These are phyloP conservation scores for Oryctes rhinoceros DNA, from an alignment of 1,140 invertebrate genomes.

Conservation along the genomic window DNA sequence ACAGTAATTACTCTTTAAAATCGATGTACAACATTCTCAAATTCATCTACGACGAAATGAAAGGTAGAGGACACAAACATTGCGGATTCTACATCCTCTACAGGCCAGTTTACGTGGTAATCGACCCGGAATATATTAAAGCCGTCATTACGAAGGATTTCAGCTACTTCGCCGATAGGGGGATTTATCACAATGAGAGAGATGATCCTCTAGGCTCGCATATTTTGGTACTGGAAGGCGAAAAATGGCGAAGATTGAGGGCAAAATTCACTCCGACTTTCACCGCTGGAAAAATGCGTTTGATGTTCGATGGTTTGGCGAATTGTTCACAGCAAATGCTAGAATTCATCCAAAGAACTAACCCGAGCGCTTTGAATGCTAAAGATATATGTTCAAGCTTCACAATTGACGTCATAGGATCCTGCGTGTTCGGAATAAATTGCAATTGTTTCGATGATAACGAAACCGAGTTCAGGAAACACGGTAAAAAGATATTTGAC, in stretches of 20 bases:
- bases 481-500: slow-evolving; percentile 53
- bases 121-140: slow-evolving; percentile 63
- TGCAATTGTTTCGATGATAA: slow-evolving; percentile 54
- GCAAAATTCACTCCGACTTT: slow-evolving; percentile 63
- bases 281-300: slow-evolving; percentile 63
- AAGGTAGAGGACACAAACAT: slow-evolving; percentile 47
- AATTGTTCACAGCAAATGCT: slow-evolving; percentile 61
- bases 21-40: slow-evolving; percentile 43
- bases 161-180: slow-evolving; percentile 61
- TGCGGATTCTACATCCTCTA: slow-evolving; percentile 42
- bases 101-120: slow-evolving; percentile 48
- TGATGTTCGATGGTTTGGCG: slow-evolving; percentile 57
- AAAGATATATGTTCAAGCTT: slow-evolving; percentile 54
- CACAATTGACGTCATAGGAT: slow-evolving; percentile 56
- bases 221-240: slow-evolving; percentile 62
- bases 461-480: slow-evolving; percentile 52
- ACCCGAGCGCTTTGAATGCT: slow-evolving; percentile 46
- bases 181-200: slow-evolving; percentile 59
- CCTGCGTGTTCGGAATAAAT: slow-evolving; percentile 59
- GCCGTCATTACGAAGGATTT: slow-evolving; percentile 63
- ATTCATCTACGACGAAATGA: slow-evolving; percentile 45
- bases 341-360: slow-evolving; percentile 45
- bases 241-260: slow-evolving; percentile 63
- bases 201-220: slow-evolving; percentile 62
- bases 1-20: slow-evolving; percentile 25